A percentile compares a stretch with the other conserved stretches of the same genome.
Conservation (phyloP, 2,888 invertebrate species). For the Eudasyphora cyanicolor region DNA sequence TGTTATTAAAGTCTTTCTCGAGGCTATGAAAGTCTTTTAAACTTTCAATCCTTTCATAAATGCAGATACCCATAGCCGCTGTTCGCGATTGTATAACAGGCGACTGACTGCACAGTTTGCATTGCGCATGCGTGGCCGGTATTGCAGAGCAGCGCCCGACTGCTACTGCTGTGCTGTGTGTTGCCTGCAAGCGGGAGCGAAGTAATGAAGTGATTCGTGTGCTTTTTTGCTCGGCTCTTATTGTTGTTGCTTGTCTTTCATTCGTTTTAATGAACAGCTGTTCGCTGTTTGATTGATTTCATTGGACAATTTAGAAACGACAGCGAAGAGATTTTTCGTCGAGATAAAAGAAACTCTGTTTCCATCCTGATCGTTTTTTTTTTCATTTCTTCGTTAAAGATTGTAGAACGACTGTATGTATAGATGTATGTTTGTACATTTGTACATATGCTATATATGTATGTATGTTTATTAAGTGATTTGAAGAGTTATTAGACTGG, state of each 20-base stretch:
- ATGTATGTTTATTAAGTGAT: background rate
- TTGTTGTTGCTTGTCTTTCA: background rate
- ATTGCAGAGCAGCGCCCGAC: background rate
- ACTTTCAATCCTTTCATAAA: slow-evolving; percentile 64
- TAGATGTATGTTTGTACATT: too few relatives aligned
- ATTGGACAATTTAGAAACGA: slow-evolving; percentile 22
- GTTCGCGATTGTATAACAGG: slow-evolving; percentile 23
- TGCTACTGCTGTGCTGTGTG: background rate
- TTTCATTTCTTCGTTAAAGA: background rate
- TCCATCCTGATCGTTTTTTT: too few relatives aligned
- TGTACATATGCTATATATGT: background rate
- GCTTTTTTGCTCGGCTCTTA: background rate
- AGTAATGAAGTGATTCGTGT: slow-evolving; percentile 29
- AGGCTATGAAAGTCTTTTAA: slow-evolving; percentile 60
- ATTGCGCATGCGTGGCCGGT: background rate
- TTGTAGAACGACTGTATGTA: background rate
- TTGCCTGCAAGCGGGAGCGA: background rate
- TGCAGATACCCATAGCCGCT: background rate
- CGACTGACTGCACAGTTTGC: background rate
- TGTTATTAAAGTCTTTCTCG: slow-evolving; percentile 47
- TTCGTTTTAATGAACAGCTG: slow-evolving; percentile 23
- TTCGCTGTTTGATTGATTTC: slow-evolving; percentile 30
- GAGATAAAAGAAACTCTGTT: background rate
- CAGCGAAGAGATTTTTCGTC: background rate
- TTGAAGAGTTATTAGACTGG: background rate